Evolutionary conservation across 2,888 invertebrate genomes (phyloP), one percentile per base, ranked within the genome.

Genomic region (Spilosoma lubricipeda): DNA sequence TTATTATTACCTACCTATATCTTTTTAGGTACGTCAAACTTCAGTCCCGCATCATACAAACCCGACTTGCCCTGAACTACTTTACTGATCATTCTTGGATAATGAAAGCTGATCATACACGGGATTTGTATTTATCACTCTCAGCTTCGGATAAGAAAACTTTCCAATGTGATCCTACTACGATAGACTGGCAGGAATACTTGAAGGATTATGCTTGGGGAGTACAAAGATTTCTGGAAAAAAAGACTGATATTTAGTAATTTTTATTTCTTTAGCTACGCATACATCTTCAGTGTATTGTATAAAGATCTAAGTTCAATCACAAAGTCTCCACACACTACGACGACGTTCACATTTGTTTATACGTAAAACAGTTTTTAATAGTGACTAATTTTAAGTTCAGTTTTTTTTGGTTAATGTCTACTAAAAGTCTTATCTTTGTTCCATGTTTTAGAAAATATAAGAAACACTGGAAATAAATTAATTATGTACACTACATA

Each of bases 91-190:
- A 70, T 36, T 74, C 80, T 8, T 86, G 86, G 86, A 27, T 76
- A 9, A 80, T 86, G 36, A 82, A 77, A 15, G 74, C 82, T 63
- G 75, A 80, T 20, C 74, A 67, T 56, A 78, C 77, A 13, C 73
- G 77, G 33, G 71, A 76, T 23, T 68, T 86, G 7, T 84, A 63
- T 36, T 59, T 75, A 3, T 80, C 80, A 48, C 74, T 86, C 27
- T 80, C 81, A 3, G n/a, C 71, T 33, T 18, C 63, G 3, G 85
- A 86, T 9, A 74, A 81, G 63, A 9, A 30, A 9, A 72, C 69
- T 18, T 86, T 82, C 33, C 86, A 84, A 0, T 86, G 79, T 33
- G 85, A 86, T 23, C 79, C 86, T 0, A 30, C 66, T 0, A 36
- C 20, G 2, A 83, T 85, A 3, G 27, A 81, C 9, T 85, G 85